Evolutionary conservation across 2,888 invertebrate genomes (phyloP).

Genomic region (Lysandra bellargus): DNA sequence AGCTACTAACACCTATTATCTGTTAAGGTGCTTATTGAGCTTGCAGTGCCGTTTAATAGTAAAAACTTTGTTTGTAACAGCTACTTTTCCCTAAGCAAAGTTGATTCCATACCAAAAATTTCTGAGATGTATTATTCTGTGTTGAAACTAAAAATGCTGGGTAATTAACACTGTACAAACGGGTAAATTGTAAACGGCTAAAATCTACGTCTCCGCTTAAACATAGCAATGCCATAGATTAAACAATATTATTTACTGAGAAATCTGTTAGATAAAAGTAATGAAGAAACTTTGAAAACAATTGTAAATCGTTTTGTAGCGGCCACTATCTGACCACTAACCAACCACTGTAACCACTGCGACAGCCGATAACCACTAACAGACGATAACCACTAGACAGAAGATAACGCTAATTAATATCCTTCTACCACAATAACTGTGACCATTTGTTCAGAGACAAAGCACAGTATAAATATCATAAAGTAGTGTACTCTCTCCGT

Average conservation of each 20-base stretch:
- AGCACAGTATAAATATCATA: slow-evolving; percentile 30
- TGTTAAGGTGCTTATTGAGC: too few species aligned
- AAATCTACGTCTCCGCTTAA: too few species aligned
- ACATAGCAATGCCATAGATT: background rate
- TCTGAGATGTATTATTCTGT: too few species aligned
- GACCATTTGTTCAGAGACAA: slow-evolving; percentile 51
- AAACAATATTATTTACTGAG: background rate
- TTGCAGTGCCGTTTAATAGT: too few species aligned
- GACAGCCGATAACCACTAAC: slow-evolving; percentile 10
- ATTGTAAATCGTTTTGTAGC: slow-evolving; percentile 17
- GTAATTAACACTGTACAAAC: too few species aligned
- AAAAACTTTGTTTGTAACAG: too few species aligned
- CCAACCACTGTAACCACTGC: background rate
- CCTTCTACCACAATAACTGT: slow-evolving; percentile 46
- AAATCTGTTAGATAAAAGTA: slow-evolving; percentile 1
- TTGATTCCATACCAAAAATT: too few species aligned
- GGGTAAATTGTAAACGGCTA: too few species aligned
- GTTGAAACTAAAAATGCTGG: too few species aligned
- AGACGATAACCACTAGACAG: slow-evolving; percentile 7
- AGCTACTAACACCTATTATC: too few species aligned
- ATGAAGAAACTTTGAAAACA: slow-evolving; percentile 1
- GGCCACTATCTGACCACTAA: background rate
- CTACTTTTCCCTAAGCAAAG: too few species aligned
- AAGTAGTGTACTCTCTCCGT: background rate
- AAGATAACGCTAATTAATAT: slow-evolving; percentile 52